A percentile compares a stretch with the other conserved stretches of the same genome.
Evolutionary conservation across 1,140 invertebrate species (phyloP).

Genomic region (Anagrus nilaparvatae): DNA sequence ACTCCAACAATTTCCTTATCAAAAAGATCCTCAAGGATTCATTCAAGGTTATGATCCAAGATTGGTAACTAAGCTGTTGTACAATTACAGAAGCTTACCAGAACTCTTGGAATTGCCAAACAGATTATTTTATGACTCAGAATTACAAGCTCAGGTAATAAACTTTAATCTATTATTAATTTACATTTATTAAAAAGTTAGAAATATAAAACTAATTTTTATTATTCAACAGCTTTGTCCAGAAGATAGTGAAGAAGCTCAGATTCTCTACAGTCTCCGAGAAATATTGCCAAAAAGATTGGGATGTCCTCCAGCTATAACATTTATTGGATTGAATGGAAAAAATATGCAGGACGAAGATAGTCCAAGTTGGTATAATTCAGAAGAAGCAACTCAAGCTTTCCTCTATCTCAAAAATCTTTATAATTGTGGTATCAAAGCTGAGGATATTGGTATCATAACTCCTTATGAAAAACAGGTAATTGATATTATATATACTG

Average conservation of each 20-base stretch:
- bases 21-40: constrained; percentile 48
- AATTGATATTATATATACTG: too few species aligned
- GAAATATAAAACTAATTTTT: background rate
- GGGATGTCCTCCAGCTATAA: constrained; percentile 44
- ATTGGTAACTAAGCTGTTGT: constrained; percentile 59
- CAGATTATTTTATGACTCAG: constrained; percentile 70
- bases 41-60: constrained; percentile 53
- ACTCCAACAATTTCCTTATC: constrained; percentile 53
- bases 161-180: background rate
- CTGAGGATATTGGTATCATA: constrained; percentile 80
- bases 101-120: constrained; percentile 67
- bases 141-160: constrained; percentile 49
- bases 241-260: constrained; percentile 27
- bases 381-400: constrained; percentile 67
- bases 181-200: background rate
- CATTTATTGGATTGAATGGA: constrained; percentile 77
- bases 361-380: constrained; percentile 83
- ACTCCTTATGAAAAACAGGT: constrained; percentile 84
- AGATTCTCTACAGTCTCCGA: constrained; percentile 24
- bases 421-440: constrained; percentile 51
- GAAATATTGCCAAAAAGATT: constrained; percentile 31
- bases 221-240: constrained; percentile 12
- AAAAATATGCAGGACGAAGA: constrained; percentile 60
- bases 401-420: constrained; percentile 50
- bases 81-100: constrained; percentile 72